A percentile compares a stretch with the other conserved stretches of the same genome.
Conservation (phyloP, 2,888 invertebrate genomes). For the Halocaridina rubra region DNA sequence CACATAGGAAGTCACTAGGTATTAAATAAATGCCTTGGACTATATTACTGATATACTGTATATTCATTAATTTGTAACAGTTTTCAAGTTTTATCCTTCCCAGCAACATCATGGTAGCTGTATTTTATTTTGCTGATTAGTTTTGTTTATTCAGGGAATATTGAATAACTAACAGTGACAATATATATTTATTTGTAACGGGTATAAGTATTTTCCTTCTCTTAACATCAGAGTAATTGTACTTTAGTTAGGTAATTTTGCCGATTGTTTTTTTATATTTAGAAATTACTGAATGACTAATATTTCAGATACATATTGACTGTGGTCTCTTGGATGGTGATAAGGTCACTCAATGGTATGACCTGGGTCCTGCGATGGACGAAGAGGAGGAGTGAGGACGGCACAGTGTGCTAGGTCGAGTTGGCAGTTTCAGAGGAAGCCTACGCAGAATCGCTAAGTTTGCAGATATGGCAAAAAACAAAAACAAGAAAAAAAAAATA, state of each 20-base stretch:
- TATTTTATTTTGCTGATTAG: neutral
- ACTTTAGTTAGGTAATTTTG: neutral
- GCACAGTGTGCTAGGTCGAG: constrained; percentile 51
- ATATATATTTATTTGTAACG: neutral
- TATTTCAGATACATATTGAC: constrained; percentile 51
- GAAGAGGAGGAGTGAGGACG: constrained; percentile 62
- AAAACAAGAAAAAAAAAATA: constrained; percentile 41
- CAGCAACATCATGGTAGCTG: too few species aligned
- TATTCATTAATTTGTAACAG: too few species aligned
- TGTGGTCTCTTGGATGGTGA: constrained; percentile 56
- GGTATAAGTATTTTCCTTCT: neutral
- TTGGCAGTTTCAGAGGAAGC: constrained; percentile 35
- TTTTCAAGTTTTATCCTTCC: too few species aligned
- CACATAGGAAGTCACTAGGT: too few species aligned
- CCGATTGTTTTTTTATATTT: too few species aligned
- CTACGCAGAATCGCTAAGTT: constrained; percentile 26
- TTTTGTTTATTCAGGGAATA: neutral
- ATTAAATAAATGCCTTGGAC: too few species aligned
- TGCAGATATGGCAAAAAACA: constrained; percentile 31
- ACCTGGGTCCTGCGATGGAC: constrained; percentile 53
- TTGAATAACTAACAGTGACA: neutral
- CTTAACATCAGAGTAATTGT: neutral
- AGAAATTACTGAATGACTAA: too few species aligned
- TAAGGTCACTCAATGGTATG: constrained; percentile 58
- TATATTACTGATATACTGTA: too few species aligned